phyloP scores from a whole-genome alignment of 2,113 vertebrate species.

The Plecturocebus donacophilus region DNA sequence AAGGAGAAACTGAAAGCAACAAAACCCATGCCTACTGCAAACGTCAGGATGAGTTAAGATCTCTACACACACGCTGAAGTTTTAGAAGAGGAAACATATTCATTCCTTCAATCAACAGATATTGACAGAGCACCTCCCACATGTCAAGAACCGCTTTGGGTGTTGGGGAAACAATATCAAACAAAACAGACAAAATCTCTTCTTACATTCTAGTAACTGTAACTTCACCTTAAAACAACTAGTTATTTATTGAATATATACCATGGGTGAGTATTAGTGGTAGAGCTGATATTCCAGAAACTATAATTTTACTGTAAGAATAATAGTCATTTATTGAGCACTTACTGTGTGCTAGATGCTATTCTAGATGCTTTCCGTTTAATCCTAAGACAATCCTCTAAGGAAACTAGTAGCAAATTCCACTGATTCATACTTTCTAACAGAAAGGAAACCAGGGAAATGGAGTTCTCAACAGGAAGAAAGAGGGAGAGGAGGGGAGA shows the following conservation, averaged over 20 bases:
- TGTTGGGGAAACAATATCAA: not conserved
- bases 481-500: not conserved
- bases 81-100: not conserved
- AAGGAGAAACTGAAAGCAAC: not conserved
- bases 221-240: not conserved
- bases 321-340: not conserved
- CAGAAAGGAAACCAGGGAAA: not conserved
- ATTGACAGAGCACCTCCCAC: not conserved
- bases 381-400: not conserved
- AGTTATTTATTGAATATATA: not conserved
- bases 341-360: not conserved
- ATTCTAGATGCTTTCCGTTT: not conserved
- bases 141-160: not conserved
- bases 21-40: not conserved
- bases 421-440: not conserved
- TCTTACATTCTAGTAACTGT: not conserved
- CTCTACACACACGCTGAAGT: not conserved
- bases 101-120: not conserved
- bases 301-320: not conserved
- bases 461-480: not conserved
- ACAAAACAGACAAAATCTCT: not conserved
- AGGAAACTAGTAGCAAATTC: not conserved
- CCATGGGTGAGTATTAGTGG: not conserved
- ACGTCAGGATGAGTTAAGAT: not conserved
- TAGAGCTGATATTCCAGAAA: not conserved